These are phyloP conservation scores for Haemorhous mexicanus DNA, from an alignment of 2,113 vertebrate species.

Conservation along the genomic window DNA sequence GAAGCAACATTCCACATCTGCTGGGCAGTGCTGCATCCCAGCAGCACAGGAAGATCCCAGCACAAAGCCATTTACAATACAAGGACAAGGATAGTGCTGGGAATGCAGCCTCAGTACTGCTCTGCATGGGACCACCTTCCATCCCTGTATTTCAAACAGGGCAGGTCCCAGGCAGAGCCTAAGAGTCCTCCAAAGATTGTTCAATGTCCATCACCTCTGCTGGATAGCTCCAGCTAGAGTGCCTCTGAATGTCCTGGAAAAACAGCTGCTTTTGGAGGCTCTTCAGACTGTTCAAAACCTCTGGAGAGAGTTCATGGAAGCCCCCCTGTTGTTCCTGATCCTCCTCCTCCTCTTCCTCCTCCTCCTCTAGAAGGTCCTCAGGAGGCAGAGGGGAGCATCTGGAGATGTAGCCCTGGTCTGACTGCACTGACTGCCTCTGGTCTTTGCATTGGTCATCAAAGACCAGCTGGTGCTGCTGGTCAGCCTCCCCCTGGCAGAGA, in stretches of 20 bases:
- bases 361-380: constrained; percentile 52
- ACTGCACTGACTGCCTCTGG: constrained; percentile 79
- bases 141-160: background rate
- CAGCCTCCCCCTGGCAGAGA: constrained; percentile 11
- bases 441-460: constrained; percentile 55
- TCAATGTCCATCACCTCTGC: background rate
- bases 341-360: background rate
- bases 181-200: background rate
- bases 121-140: background rate
- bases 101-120: background rate
- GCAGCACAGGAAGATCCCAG: background rate
- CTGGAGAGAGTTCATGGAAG: constrained; percentile 27
- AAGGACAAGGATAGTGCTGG: background rate
- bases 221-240: constrained; percentile 27
- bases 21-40: background rate
- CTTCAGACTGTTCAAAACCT: constrained; percentile 73
- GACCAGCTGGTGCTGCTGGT: constrained; percentile 42
- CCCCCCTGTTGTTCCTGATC: background rate
- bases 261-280: constrained; percentile 79
- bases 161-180: background rate
- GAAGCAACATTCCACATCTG: background rate
- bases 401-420: constrained; percentile 91
- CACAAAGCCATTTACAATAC: background rate
- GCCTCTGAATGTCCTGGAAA: constrained; percentile 69
- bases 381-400: constrained; percentile 73